Base-by-base conservation (phyloP, 1,140 invertebrate species). In the Eriosoma lanigerum region DNA sequence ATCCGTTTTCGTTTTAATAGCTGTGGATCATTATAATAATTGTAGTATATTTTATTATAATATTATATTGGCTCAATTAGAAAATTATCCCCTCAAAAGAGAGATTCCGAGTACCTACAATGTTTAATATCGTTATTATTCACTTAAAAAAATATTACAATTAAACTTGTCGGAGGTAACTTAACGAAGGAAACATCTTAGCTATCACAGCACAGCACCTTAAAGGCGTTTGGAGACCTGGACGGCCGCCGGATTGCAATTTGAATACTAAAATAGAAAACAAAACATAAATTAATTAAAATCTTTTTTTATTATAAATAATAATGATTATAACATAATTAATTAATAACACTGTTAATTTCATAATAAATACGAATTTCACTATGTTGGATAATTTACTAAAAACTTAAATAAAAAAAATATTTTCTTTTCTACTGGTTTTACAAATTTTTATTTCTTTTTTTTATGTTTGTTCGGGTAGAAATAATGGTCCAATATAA, bases 241-340 rank as follows among this genome's bases (percentile, higher is more conserved):
- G 54, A 60, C 38, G 75, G 75, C 75, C 75, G 10, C 75, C 75
- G 75, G 75, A 78, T 78, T 78, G 75, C 75, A 78, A 78, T 78
- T 78, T 38, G 56, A 78, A 78, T 62, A 78, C 75, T 62, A 78
- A 60, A 78, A 66, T 44, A 56, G 44, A 19, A 87, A 88, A 90
- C 0, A 52, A 72, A 1, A 68, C n/a, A 68, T 21, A 38, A 38
- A 38, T n/a, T n/a, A n/a, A n/a, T n/a, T n/a, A n/a, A n/a, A n/a
- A n/a, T n/a, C n/a, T n/a, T n/a, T n/a, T n/a, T n/a, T n/a, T n/a
- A n/a, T n/a, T n/a, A n/a, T n/a, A n/a, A n/a, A n/a, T n/a, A n/a
- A n/a, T n/a, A n/a, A n/a, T n/a, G n/a, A n/a, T n/a, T n/a, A n/a
- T n/a, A n/a, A n/a, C n/a, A n/a, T n/a, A n/a, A n/a, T n/a, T n/a